Base-by-base conservation (phyloP, 2,113 vertebrate genomes). In the Prunella himalayana region DNA sequence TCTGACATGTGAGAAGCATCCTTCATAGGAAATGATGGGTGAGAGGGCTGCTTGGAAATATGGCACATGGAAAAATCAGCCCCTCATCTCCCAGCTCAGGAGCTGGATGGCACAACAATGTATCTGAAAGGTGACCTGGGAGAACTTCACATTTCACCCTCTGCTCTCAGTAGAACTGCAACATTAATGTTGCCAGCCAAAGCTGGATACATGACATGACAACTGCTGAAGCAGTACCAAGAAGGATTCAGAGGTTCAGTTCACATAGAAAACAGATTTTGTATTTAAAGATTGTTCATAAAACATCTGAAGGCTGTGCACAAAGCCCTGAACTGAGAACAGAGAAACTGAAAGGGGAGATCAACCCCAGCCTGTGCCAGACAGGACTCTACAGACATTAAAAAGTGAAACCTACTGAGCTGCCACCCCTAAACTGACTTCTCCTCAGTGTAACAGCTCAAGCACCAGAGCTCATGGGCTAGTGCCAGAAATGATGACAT, bases 41-140 rank as follows among this genome's bases (percentile, higher is more conserved):
- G 20, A 72, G 28, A 71, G 4, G 10, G 53, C 11, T 3, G 4
- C 37, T 39, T 10, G 66, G 59, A 77, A 90, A 61, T 12, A 11
- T 0, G 1, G n/a, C n/a, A 28, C 37, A 10, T 4, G 54, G 37
- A 9, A 39, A 63, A 70, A 59, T 4, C n/a, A 41, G 12, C 25
- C n/a, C 42, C 35, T 68, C 12, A 20, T 31, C 23, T 51, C 56
- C 14, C 15, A 65, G 69, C 61, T 63, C 44, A 31, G 83, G 54
- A 45, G 37, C 3, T 20, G 53, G 22, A 15, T 49, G 56, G 42
- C 17, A n/a, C 6, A 31, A 33, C 4, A 18, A 23, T 8, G 11
- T 3, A 47, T 15, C 44, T 24, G 2, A 81, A 20, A 24, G 10
- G 49, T 21, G 60, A 56, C 30, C 18, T 15, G 4, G 37, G 47